Base-by-base conservation (phyloP, 2,888 invertebrate species). In the Melieria crassipennis region DNA sequence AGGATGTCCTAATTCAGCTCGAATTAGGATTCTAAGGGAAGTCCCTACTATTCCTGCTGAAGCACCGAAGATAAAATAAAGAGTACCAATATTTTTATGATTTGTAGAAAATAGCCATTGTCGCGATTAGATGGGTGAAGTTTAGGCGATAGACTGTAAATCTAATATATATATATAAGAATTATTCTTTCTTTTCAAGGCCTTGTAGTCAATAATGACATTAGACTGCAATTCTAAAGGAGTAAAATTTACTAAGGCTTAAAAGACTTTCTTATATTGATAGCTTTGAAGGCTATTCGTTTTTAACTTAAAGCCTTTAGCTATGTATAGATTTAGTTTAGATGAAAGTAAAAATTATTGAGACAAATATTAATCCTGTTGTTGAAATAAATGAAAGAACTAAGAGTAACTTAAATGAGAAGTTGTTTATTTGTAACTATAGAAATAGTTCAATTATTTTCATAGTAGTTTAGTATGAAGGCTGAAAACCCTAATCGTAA, bases 271-370 rank as follows among this genome's bases (percentile, higher is more conserved):
- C 16, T 16, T 16, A 79, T 90, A 89, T 89, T 87, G 83, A 88
- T 85, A 90, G 88, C 89, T 90, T 90, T 90, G 89, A 90, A 90
- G 89, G 89, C 86, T 90, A 88, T 87, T 88, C 89, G 89, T 90
- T 90, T 90, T 72, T 76, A 89, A 89, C 89, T 89, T 89, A 89
- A 89, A 89, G 87, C 87, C 88, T 89, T 89, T 75, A 42, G 11
- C 10, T 69, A 69, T 65, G n/a, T n/a, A 69, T 16, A 16, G 16
- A 16, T 16, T 16, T 16, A 16, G 16, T 16, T 16, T 16, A 16
- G 16, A 16, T 16, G 16, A 16, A 16, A 16, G 30, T 72, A 77
- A 71, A 79, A 73, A 80, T 73, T 75, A 80, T 65, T 68, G 75
- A 79, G 75, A 80, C 77, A 74, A 81, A 43, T 60, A 84, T 77